A percentile compares a stretch with the other conserved stretches of the same genome.
Evolutionary conservation across 2,113 vertebrate species (phyloP).

Genomic region (Tachycineta bicolor): DNA sequence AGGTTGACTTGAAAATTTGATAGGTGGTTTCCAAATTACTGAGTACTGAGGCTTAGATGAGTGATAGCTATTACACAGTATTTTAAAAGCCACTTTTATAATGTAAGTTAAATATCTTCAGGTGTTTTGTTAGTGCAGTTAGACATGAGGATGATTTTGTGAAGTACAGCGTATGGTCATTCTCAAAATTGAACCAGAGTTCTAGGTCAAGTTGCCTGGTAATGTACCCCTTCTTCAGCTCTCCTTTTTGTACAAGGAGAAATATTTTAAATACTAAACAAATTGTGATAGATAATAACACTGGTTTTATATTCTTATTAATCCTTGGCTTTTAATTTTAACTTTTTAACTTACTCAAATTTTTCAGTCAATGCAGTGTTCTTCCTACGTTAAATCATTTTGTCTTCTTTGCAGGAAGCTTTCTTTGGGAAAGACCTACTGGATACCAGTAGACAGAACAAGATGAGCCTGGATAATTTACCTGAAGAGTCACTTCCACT

Average conservation of each 20-base stretch:
- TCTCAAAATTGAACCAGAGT: neutral
- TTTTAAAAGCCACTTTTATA: neutral
- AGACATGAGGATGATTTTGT: neutral
- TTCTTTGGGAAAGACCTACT: constrained; percentile 95
- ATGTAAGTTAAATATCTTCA: neutral
- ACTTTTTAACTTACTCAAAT: accelerated
- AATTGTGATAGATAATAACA: neutral
- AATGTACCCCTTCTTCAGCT: neutral
- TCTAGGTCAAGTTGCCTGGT: neutral
- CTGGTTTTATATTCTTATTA: neutral
- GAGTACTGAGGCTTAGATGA: neutral
- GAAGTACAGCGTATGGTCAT: neutral
- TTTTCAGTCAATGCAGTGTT: neutral
- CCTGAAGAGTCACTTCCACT: constrained; percentile 83
- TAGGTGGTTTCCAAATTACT: neutral
- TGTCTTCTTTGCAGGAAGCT: constrained; percentile 83
- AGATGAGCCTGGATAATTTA: constrained; percentile 76
- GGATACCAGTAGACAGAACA: constrained; percentile 84
- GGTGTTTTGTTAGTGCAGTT: neutral
- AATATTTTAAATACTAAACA: neutral
- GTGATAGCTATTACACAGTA: neutral
- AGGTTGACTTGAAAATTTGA: neutral
- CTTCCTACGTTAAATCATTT: neutral
- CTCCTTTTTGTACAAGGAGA: neutral
- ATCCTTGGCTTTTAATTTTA: neutral